Conservation (phyloP, 2,797 vertebrate species). For the Characodon lateralis region DNA sequence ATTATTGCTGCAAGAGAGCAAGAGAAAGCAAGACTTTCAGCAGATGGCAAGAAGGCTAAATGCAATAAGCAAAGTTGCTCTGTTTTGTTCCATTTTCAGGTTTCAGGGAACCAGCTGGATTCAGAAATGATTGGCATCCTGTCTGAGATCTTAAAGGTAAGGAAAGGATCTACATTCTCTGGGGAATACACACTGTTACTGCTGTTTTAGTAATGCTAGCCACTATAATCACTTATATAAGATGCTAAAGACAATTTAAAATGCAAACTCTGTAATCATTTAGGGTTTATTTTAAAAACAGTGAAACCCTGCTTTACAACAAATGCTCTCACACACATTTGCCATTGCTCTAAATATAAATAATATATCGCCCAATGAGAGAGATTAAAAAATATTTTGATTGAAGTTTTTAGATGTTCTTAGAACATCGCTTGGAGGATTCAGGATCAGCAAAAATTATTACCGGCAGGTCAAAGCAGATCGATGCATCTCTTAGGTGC, state of each 20-base stretch:
- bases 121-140: not conserved
- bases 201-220: not conserved
- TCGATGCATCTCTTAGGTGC: conserved; percentile 31
- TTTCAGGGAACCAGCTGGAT: not conserved
- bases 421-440: no score
- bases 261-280: not conserved
- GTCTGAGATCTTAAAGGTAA: not conserved
- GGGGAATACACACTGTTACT: not conserved
- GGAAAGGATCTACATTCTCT: not conserved
- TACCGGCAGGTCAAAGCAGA: not conserved
- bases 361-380: not conserved
- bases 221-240: not conserved
- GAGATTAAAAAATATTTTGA: not conserved
- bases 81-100: not conserved
- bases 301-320: not conserved
- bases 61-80: not conserved
- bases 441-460: not conserved
- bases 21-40: not conserved
- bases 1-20: not conserved
- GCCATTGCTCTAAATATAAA: not conserved
- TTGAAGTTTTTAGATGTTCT: not conserved
- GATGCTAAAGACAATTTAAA: not conserved
- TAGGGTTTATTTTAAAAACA: not conserved
- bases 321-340: not conserved
- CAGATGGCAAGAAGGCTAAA: not conserved